Evolutionary conservation across 2,888 invertebrate genomes (phyloP).

Genomic region (Drosophila aldrichi): DNA sequence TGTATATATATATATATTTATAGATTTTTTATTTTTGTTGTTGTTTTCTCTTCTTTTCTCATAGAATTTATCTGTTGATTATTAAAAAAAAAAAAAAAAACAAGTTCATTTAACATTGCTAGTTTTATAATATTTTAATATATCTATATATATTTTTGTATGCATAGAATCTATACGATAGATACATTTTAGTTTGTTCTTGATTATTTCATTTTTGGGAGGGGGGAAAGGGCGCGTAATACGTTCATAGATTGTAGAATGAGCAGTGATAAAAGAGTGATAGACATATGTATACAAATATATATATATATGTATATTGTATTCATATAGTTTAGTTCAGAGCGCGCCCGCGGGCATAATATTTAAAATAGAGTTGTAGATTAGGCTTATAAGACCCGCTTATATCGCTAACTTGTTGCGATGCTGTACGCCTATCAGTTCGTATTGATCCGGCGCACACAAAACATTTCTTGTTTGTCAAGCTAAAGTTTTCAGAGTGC

Average conservation of each 20-base stretch:
- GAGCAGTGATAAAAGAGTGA: constrained; percentile 38
- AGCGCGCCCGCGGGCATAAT: constrained; percentile 48
- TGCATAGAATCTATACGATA: constrained; percentile 46
- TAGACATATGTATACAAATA: not conserved
- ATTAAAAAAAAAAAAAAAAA: constrained; percentile 50
- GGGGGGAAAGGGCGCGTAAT: constrained; percentile 21
- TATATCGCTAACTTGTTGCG: constrained; percentile 82
- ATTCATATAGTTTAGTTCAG: constrained; percentile 5
- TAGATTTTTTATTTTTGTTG: constrained; percentile 24
- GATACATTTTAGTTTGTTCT: constrained; percentile 73
- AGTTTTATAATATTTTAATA: constrained; percentile 26
- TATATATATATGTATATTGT: not conserved
- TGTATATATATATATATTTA: constrained; percentile 34
- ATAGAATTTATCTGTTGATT: constrained; percentile 51
- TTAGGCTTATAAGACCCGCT: constrained; percentile 85
- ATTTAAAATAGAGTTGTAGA: constrained; percentile 43
- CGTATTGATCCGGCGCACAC: constrained; percentile 37
- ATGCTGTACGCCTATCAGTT: constrained; percentile 43
- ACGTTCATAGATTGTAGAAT: constrained; percentile 29
- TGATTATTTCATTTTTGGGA: constrained; percentile 11
- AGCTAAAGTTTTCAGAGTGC: constrained; percentile 39
- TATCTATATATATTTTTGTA: constrained; percentile 25
- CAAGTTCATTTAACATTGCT: constrained; percentile 73
- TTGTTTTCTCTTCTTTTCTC: constrained; percentile 26
- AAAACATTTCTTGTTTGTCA: constrained; percentile 42